Base-by-base conservation (phyloP, 2,113 vertebrate species). In the Origma solitaria region DNA sequence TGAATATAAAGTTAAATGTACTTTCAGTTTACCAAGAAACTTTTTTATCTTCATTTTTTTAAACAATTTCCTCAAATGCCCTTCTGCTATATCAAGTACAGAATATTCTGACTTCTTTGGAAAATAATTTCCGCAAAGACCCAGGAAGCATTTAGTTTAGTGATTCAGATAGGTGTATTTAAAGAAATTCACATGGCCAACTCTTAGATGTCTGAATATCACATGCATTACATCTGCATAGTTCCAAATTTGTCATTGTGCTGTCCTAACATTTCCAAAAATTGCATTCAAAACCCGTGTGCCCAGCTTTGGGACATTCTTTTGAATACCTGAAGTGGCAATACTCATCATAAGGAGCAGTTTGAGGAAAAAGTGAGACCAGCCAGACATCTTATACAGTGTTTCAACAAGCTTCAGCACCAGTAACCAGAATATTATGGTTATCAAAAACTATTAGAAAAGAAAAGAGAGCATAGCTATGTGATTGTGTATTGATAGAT, bases 1-100 rank as follows among this genome's bases (percentile, higher is more conserved):
- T 75, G 49, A 77, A 78, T 75, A 81, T 77, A 38, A 94, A 94
- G 51, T 85, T 78, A 47, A 87, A 80, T 66, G 12, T 58, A 62
- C 33, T 87, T 86, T 81, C 51, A 70, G 30, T 65, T 83, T 94
- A 38, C 38, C 33, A 62, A 31, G 33, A 85, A 73, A 44, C 10
- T 24, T 80, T 82, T 71, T 66, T 4, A 53, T 49, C 13, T 61
- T 23, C 15, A 17, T 13, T 19, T 38, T 54, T 71, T 53, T 35
- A 20, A 40, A 10, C 5, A 49, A 45, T 80, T 88, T 75, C 76
- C 80, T 92, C 66, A 81, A 85, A 53, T 83, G 31, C 18, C n/a
- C 37, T 82, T 81, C 24, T 68, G 30, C 30, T 65, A 11, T 28
- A 56, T 68, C 10, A 50, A 68, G 5, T 28, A 30, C 13, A 49